These are phyloP conservation scores for Callopanchax toddi DNA, from an alignment of 2,113 vertebrate species.

Conservation along the genomic window DNA sequence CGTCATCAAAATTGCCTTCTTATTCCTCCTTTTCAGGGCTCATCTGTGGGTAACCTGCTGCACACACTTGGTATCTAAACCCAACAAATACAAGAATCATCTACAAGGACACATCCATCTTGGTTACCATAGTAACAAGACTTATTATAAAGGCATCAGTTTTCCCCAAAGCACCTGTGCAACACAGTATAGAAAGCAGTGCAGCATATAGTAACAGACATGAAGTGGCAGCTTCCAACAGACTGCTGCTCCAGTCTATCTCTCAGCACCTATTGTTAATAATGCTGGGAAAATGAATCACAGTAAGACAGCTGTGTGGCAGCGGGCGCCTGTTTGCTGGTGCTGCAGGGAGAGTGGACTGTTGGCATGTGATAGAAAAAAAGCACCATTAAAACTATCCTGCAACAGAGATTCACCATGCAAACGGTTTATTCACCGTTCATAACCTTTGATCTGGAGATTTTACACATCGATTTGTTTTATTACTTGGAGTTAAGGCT, in stretches of 20 bases:
- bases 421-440: no score
- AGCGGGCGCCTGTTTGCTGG: neutral
- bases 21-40: no score
- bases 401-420: neutral
- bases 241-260: conserved; percentile 11
- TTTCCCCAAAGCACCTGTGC: conserved; percentile 61
- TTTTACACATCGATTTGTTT: no score
- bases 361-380: conserved; percentile 6
- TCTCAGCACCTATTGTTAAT: conserved; percentile 9
- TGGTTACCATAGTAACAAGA: conserved; percentile 76
- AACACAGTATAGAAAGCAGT: conserved; percentile 50
- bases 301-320: conserved; percentile 1
- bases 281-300: conserved; percentile 7
- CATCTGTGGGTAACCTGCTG: conserved; percentile 23
- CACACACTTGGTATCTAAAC: conserved; percentile 30
- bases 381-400: neutral
- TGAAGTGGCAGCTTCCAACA: conserved; percentile 32
- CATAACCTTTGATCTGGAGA: no score
- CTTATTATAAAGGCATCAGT: conserved; percentile 61
- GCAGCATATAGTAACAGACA: conserved; percentile 35
- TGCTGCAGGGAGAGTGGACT: conserved; percentile 1
- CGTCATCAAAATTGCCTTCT: conserved; percentile 37
- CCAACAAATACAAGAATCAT: conserved; percentile 47
- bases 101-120: conserved; percentile 58
- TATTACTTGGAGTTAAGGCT: no score